Evolutionary conservation across 2,888 invertebrate genomes (phyloP), one percentile per base, ranked within the genome.

Genomic region (Dichetophora obliterata): DNA sequence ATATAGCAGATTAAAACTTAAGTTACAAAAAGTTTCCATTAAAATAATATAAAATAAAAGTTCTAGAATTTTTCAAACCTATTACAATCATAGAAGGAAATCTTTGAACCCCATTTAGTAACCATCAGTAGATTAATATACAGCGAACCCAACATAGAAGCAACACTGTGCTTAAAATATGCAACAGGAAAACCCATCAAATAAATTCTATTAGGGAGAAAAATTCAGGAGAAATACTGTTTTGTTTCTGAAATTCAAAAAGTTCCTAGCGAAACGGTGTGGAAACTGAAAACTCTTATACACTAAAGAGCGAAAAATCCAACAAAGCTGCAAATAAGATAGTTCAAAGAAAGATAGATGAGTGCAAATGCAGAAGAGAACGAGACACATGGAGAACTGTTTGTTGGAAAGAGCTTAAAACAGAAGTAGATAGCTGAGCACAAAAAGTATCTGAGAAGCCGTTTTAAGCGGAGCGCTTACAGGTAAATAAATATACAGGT

Each of bases 241-340:
- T 66, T 34, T 66, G 19, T 66, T 66, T 22, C 11, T 11, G 2
- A 14, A 9, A 19, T 16, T 8, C 37, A 66, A 2, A n/a, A 8
- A 27, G 16, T 19, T 22, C 19, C 19, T 3, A 0, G n/a, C 0
- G 37, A 43, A 66, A 34, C 37, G 43, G 19, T 11, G 14, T 14
- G 34, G 43, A 19, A 66, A 66, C 6, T 66, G 37, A 22, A 66
- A 66, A 37, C 66, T 66, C 66, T 66, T 66, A 66, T 66, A 66
- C 66, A 6, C 9, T 3, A n/a, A n/a, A 59, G 19, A 27, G 27
- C n/a, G 4, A 0, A 59, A 59, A 3, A 3, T 24, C 3, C 57
- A 19, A 27, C 3, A 24, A 27, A 11, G 8, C n/a, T 22, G 57
- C 3, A 27, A 59, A 14, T 22, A 24, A 24, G 54, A 19, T 11